Evolutionary conservation across 1,140 invertebrate species (phyloP), one percentile per base, ranked within the genome.

Genomic region (Drosophila sproati): DNA sequence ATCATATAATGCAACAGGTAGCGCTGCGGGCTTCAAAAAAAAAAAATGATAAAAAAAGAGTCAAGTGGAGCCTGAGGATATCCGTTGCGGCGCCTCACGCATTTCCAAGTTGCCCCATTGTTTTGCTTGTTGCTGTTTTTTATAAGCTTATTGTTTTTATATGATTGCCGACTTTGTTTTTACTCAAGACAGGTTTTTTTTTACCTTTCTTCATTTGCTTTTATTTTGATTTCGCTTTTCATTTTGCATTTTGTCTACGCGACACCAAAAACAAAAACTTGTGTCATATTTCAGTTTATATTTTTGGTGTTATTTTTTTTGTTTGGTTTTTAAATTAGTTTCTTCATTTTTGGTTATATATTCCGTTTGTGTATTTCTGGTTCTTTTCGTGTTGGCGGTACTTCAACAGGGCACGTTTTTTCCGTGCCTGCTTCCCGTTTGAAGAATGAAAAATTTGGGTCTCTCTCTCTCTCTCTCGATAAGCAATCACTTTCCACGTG

Each of bases 401-500:
- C 6, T 54, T 48, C 34, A 59, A 51, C 10, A 10, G 2, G 28
- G 34, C 51, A 55, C 51, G 52, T 41, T 48, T 41, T 34, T 60
- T 34, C 31, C 31, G 8, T 60, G 39, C 12, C 12, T 7, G 43
- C 41, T 68, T 68, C 39, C 39, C 56, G 50, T 61, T 35, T 31
- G 28, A 60, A 60, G 64, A 55, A 63, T 63, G 43, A 5, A 7
- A 63, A 59, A 34, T 68, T 64, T 54, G 48, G 41, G 57, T 67
- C 57, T 68, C 56, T 45, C 57, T 78, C 41, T 54, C 28, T 43
- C 12, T 12, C 12, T 12, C 28, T 43, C 32, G 85, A 89, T 83
- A 80, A 73, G 61, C 55, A 77, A 70, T 83, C 80, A 74, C 80
- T 83, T 83, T 88, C 80, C 83, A 88, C 77, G 83, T 83, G 83